Evolutionary conservation across 2,113 vertebrate species (phyloP), one percentile per base, ranked within the genome.

Genomic region (Chunga burmeisteri): DNA sequence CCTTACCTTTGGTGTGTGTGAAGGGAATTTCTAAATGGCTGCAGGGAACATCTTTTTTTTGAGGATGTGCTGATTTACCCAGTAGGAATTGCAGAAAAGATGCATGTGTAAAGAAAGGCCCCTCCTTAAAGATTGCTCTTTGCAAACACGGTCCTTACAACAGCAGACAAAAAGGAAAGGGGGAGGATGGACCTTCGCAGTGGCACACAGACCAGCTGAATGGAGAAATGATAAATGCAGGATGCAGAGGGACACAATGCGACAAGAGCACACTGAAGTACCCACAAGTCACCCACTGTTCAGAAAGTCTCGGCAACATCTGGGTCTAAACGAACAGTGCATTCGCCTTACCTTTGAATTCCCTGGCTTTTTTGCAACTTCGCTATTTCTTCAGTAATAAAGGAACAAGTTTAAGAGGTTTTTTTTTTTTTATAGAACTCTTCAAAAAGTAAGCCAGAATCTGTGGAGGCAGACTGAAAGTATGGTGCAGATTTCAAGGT

Each of bases 11-110:
- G 26, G 47, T 79, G 34, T 46, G 11, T 32, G 71, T 85, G 81
- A 79, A 67, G 38, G 27, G 61, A 81, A 92, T 93, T 94, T 94
- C 32, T 86, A 81, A 85, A 47, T 27, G 52, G 20, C 61, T 84
- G 25, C 29, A 68, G 25, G 46, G 16, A 52, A 32, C 22, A 72
- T 8, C 16, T 53, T 82, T 53, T 53, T 75, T 40, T 65, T 63
- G n/a, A 73, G 49, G 38, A 13, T 38, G 38, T 44, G 47, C 38
- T 89, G 20, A 88, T 92, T 91, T 30, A 81, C 52, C 15, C 34
- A 44, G 18, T 5, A 49, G 59, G 47, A 88, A 62, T 11, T 58
- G 21, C 62, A 89, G 88, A 71, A 92, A 86, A 71, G 6, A 7
- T 12, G 26, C 0, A 0, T n/a, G 7, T 77, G 27, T 49, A 74